A percentile compares a stretch with the other conserved stretches of the same genome.
phyloP scores from a whole-genome alignment of 1,140 invertebrate species.

The Ladona fulva region DNA sequence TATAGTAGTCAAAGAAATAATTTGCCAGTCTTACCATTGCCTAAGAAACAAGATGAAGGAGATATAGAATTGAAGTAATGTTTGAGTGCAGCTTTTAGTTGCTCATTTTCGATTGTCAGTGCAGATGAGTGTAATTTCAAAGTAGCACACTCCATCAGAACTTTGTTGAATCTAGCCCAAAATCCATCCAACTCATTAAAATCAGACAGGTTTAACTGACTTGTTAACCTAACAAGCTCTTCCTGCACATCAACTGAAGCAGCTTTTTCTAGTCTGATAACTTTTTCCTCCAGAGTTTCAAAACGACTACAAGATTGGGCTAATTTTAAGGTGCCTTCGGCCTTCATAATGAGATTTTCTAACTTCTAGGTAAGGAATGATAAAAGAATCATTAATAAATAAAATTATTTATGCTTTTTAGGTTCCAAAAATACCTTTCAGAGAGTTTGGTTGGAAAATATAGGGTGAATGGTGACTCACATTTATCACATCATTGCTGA shows the following conservation, averaged over 20 bases:
- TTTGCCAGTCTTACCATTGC: not conserved
- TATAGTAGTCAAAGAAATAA: not conserved
- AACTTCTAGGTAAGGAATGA: not conserved
- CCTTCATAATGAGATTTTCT: not conserved
- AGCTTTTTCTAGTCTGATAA: not conserved
- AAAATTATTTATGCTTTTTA: no score
- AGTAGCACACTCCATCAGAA: not conserved
- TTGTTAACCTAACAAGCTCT: not conserved
- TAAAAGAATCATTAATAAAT: no score
- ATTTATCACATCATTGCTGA: not conserved
- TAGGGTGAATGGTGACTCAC: no score
- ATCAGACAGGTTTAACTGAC: not conserved
- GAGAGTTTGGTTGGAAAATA: no score
- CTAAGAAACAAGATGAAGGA: not conserved
- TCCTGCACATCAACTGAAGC: not conserved
- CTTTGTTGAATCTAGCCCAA: not conserved
- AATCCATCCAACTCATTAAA: not conserved
- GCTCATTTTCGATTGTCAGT: not conserved
- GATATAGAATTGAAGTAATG: not conserved
- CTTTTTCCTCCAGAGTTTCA: not conserved
- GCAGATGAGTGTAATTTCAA: not conserved
- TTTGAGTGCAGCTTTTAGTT: not conserved
- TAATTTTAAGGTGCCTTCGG: not conserved
- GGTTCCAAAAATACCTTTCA: no score
- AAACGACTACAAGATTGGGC: not conserved